Conservation (phyloP, 2,113 vertebrate genomes). For the Pituophis catenifer region DNA sequence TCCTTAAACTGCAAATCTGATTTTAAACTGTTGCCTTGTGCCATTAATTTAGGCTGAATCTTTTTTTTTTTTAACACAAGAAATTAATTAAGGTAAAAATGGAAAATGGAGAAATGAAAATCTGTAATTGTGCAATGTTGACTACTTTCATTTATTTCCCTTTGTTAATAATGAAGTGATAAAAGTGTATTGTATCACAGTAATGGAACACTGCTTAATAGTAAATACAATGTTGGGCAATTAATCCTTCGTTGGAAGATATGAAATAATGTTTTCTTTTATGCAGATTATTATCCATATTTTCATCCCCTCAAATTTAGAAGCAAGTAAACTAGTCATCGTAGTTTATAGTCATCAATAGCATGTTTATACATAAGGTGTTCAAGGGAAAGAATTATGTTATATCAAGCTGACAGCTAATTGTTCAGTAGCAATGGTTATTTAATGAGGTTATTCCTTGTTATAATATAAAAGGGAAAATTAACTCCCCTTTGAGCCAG, state of each 20-base stretch:
- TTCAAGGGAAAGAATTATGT: neutral
- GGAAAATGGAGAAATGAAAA: neutral
- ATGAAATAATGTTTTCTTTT: constrained; percentile 1
- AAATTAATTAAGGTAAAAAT: neutral
- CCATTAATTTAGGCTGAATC: neutral
- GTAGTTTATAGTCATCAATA: neutral
- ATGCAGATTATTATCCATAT: neutral
- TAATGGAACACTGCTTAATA: neutral
- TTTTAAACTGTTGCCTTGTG: neutral
- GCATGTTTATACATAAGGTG: neutral
- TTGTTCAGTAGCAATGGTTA: neutral
- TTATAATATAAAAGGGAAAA: neutral
- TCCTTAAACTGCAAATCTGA: neutral
- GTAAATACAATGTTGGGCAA: neutral
- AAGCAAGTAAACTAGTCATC: neutral
- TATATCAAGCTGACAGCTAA: neutral
- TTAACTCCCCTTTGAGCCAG: neutral
- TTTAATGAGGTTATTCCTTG: neutral
- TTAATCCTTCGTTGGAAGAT: neutral
- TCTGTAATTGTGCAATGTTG: neutral
- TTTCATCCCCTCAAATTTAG: neutral
- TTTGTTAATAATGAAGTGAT: neutral
- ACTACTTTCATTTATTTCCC: neutral
- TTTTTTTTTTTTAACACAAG: neutral
- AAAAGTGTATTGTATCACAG: neutral